Conservation (phyloP, 2,797 vertebrate genomes). For the Leuciscus waleckii region DNA sequence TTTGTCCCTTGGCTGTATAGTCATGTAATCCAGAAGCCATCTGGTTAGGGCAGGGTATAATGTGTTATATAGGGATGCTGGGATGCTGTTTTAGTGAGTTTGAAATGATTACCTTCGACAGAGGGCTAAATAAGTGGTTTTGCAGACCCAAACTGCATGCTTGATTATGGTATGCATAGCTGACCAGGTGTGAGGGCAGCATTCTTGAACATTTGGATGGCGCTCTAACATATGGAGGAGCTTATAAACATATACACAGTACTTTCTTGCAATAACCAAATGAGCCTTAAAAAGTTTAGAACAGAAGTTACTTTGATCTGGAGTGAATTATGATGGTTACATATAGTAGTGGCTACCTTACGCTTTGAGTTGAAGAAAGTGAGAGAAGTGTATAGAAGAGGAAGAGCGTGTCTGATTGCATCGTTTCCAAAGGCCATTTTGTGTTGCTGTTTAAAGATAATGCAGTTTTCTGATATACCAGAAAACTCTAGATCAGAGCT, state of each 20-base stretch:
- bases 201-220: conserved; percentile 4
- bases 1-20: background rate
- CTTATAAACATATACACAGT: conserved; percentile 21
- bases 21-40: conserved; percentile 33
- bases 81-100: conserved; percentile 49
- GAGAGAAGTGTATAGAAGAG: conserved; percentile 25
- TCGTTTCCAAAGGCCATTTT: conserved; percentile 46
- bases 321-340: conserved; percentile 26
- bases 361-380: conserved; percentile 6
- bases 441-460: conserved; percentile 1
- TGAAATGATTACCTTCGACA: conserved; percentile 62
- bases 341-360: background rate
- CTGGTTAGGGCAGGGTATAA: conserved; percentile 25
- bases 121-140: conserved; percentile 62
- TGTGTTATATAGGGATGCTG: conserved; percentile 5
- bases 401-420: conserved; percentile 57
- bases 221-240: conserved; percentile 22
- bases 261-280: conserved; percentile 33
- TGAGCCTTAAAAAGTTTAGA: conserved; percentile 31
- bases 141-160: conserved; percentile 49
- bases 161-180: conserved; percentile 69
- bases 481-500: background rate
- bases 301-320: conserved; percentile 31
- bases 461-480: background rate
- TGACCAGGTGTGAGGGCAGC: conserved; percentile 17